Evolutionary conservation across 2,888 invertebrate species (phyloP), one percentile per base, ranked within the genome.

Genomic region (Dromius quadrimaculatus): DNA sequence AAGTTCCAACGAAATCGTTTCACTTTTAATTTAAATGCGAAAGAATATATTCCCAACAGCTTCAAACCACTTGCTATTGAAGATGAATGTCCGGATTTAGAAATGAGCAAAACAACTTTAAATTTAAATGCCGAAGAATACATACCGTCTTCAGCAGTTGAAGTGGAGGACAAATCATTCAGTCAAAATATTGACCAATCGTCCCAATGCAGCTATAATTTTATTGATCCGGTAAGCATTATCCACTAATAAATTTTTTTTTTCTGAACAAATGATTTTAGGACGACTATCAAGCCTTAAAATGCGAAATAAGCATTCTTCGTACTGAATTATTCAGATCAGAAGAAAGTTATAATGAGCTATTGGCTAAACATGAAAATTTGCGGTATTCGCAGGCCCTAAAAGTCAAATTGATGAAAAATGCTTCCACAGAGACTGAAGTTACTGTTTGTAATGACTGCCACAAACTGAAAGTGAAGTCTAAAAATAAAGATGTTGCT

Each of bases 311-410:
- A 41, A 20, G 6, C 4, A 13, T 41, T 20, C 23, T 62, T 23
- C 23, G 11, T 23, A 8, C 23, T 11, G 41, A 62, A 43, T 22
- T 62, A 23, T 62, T 62, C 23, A 13, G 23, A 62, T 11, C 23
- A 2, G 41, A 62, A 62, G 62, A 62, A 62, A 22, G 11, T 22
- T 62, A 41, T 15, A 62, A 62, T 38, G 23, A 41, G 38, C 15
- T 62, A 1, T 9, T 62, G 8, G 5, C 22, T 11, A 22, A 41
- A 23, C 2, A 41, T 13, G 38, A 41, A 17, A 38, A 11, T 38
- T 6, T 38, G n/a, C 2, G n/a, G n/a, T 9, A 4, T 28, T 8
- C 28, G 8, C 28, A 5, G 28, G 8, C 8, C 28, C 4, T n/a
- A n/a, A n/a, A n/a, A 28, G 6, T 17, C 15, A 43, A 43, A 43